Evolutionary conservation across 2,113 vertebrate genomes (phyloP).

Genomic region (Spea bombifrons): DNA sequence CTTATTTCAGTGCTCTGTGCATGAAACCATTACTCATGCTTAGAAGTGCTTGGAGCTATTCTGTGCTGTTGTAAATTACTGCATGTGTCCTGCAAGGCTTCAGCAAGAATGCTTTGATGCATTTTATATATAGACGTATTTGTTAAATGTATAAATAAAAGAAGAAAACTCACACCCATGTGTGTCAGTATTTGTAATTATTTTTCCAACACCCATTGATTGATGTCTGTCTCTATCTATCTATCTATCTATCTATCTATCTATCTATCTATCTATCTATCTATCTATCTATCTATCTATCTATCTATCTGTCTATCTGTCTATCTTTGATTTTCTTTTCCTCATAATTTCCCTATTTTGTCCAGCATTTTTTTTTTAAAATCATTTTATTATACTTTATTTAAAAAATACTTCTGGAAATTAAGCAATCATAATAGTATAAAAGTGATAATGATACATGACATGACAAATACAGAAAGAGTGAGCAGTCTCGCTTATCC

Average conservation of each 20-base stretch:
- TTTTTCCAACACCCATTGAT: too few species aligned
- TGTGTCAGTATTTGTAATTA: too few species aligned
- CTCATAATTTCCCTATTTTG: neutral
- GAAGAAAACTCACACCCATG: neutral
- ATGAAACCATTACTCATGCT: neutral
- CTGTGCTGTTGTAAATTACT: neutral
- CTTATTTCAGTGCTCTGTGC: neutral
- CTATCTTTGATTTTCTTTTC: neutral
- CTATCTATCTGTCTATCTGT: too few species aligned
- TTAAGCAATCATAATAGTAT: too few species aligned
- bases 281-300: too few species aligned
- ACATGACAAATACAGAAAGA: too few species aligned
- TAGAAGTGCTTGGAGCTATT: neutral
- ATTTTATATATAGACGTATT: neutral
- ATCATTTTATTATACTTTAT: neutral
- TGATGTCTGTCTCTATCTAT: too few species aligned
- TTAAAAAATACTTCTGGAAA: neutral
- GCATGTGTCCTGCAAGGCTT: neutral
- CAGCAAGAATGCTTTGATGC: neutral
- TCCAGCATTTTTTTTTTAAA: neutral
- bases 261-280: neutral
- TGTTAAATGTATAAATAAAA: neutral
- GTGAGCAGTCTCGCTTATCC: too few species aligned
- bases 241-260: too few species aligned
- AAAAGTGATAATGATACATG: too few species aligned